phyloP scores from a whole-genome alignment of 2,888 invertebrate genomes.

The Dicycla oo region DNA sequence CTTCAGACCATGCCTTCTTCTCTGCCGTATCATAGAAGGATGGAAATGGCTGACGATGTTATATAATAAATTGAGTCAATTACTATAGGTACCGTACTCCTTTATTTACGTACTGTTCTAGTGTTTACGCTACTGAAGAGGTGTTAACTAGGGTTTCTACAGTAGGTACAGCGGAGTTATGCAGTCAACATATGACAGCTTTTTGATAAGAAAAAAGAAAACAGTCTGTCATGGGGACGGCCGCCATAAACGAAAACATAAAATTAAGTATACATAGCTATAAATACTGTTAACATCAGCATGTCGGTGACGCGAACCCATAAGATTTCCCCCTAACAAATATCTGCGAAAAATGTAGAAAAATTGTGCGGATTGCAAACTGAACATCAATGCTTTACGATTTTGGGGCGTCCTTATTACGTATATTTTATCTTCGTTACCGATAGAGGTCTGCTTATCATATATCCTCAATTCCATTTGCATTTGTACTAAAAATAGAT shows the following conservation, averaged over 20 bases:
- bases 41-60: not conserved
- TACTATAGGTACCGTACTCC: not conserved
- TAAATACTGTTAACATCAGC: too few relatives aligned
- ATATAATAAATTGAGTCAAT: slow-evolving; percentile 3
- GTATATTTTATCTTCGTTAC: slow-evolving; percentile 4
- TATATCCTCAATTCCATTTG: slow-evolving; percentile 8
- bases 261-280: too few relatives aligned
- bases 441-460: slow-evolving; percentile 11
- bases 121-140: not conserved
- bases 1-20: not conserved
- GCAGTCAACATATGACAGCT: not conserved
- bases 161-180: too few relatives aligned
- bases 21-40: not conserved
- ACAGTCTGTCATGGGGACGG: too few relatives aligned
- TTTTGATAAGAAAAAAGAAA: not conserved
- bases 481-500: not conserved
- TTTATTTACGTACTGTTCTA: not conserved
- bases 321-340: too few relatives aligned
- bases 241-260: too few relatives aligned
- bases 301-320: too few relatives aligned
- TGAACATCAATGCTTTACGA: not conserved
- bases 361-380: not conserved
- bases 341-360: not conserved
- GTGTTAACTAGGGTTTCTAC: not conserved
- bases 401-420: not conserved